phyloP scores from a whole-genome alignment of 2,113 vertebrate species.

The Sceloporus tristichus region DNA sequence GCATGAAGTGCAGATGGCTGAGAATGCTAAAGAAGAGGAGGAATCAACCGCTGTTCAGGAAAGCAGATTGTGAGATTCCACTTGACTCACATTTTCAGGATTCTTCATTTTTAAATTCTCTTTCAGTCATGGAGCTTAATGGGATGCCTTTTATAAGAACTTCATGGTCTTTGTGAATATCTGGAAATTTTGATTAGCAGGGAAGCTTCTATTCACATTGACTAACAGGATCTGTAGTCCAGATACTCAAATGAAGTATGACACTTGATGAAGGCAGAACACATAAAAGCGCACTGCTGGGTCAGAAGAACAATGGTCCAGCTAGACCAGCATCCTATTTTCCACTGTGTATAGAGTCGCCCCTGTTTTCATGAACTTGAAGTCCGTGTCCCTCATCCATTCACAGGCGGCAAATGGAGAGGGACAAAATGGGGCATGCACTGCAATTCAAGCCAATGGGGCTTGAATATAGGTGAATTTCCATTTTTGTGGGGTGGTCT shows the following conservation, averaged over 20 bases:
- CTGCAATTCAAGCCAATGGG: too few relatives aligned
- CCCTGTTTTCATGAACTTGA: too few relatives aligned
- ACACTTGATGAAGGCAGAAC: not conserved
- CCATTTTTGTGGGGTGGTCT: too few relatives aligned
- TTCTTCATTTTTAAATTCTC: not conserved
- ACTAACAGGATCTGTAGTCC: not conserved
- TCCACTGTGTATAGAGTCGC: not conserved
- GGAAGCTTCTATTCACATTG: not conserved
- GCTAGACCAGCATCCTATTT: not conserved
- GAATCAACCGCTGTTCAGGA: constrained; percentile 34
- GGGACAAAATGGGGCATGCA: too few relatives aligned
- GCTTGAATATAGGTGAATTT: too few relatives aligned
- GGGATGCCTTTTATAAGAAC: not conserved
- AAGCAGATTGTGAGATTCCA: constrained; percentile 56
- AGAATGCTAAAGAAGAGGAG: not conserved
- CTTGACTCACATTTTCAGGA: not conserved
- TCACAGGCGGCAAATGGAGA: too few relatives aligned
- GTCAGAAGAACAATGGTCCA: not conserved
- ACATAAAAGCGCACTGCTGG: not conserved
- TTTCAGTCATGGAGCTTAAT: not conserved
- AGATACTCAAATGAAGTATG: constrained; percentile 12
- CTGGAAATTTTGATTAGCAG: not conserved
- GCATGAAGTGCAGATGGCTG: constrained; percentile 13
- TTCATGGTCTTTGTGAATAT: not conserved
- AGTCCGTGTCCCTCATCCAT: too few relatives aligned